Evolutionary conservation across 2,113 vertebrate genomes (phyloP).

Genomic region (Epinephelus moara): DNA sequence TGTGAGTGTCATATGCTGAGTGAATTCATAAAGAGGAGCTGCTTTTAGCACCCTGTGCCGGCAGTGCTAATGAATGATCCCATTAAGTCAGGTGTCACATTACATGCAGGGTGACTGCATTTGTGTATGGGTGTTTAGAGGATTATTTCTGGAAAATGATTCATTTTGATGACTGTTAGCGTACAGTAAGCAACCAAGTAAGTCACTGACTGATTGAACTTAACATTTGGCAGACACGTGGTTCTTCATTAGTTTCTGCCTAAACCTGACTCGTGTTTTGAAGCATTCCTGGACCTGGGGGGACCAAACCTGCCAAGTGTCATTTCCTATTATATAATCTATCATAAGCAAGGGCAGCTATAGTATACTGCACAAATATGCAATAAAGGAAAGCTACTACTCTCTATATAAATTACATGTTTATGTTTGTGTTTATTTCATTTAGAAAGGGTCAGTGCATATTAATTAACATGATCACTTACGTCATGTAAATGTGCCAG

Average conservation of each 20-base stretch:
- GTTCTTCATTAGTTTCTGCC: not conserved
- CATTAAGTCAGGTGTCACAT: conserved; percentile 17
- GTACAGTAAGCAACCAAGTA: too few relatives aligned
- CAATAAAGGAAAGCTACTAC: too few relatives aligned
- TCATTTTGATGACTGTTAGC: not conserved
- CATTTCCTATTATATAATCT: too few relatives aligned
- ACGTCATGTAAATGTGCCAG: too few relatives aligned
- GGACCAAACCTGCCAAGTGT: too few relatives aligned
- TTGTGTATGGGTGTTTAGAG: conserved; percentile 7
- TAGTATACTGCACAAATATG: too few relatives aligned
- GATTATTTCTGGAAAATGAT: not conserved
- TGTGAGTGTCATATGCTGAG: conserved; percentile 28
- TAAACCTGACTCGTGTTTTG: not conserved
- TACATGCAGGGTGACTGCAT: conserved; percentile 10
- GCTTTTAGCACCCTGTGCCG: conserved; percentile 46
- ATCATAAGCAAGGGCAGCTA: too few relatives aligned
- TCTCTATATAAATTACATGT: too few relatives aligned
- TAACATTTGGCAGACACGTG: not conserved
- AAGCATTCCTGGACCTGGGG: not conserved
- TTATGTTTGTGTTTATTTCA: too few relatives aligned
- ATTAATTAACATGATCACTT: too few relatives aligned
- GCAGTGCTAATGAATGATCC: conserved; percentile 40
- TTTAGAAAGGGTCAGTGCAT: too few relatives aligned
- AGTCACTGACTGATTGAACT: not conserved
- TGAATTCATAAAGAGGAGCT: conserved; percentile 38